phyloP scores from a whole-genome alignment of 2,113 vertebrate species.

The Typhlomys cinereus region DNA sequence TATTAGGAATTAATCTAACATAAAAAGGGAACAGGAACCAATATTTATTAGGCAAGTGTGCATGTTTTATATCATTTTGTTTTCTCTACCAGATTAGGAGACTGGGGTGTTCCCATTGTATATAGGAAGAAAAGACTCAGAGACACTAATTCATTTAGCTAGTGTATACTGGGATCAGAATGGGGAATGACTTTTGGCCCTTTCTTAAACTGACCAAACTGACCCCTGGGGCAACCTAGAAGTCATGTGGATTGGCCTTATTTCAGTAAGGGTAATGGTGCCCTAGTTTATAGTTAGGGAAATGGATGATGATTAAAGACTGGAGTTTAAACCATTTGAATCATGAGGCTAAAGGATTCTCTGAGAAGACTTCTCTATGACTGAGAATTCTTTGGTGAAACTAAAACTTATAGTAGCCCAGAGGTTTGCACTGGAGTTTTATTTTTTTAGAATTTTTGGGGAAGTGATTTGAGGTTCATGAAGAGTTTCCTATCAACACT shows the following conservation, averaged over 20 bases:
- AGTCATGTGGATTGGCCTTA: conserved; percentile 43
- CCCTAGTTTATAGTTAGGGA: conserved; percentile 60
- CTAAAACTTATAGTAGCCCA: conserved; percentile 50
- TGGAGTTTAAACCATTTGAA: conserved; percentile 56
- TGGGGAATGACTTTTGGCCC: conserved; percentile 5
- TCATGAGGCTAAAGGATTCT: neutral
- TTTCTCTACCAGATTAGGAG: neutral
- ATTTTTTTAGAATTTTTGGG: conserved; percentile 48
- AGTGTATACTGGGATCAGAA: neutral
- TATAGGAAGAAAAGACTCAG: neutral
- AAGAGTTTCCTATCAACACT: conserved; percentile 57
- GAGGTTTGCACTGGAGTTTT: conserved; percentile 32
- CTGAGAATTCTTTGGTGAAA: conserved; percentile 60
- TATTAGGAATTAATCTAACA: neutral
- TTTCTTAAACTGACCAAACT: conserved; percentile 69
- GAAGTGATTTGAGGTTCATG: conserved; percentile 50
- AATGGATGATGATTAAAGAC: conserved; percentile 40
- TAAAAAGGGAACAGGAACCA: neutral
- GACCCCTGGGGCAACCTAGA: conserved; percentile 54
- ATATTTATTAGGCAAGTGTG: neutral
- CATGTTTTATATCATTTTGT: neutral
- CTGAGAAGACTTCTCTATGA: conserved; percentile 23
- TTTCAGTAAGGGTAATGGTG: conserved; percentile 5
- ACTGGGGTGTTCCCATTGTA: neutral
- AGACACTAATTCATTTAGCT: conserved; percentile 11